Percentiles rank a stretch among this genome's conserved stretches.
Evolutionary conservation across 1,140 invertebrate species (phyloP).

Genomic region (Melitaea cinxia): DNA sequence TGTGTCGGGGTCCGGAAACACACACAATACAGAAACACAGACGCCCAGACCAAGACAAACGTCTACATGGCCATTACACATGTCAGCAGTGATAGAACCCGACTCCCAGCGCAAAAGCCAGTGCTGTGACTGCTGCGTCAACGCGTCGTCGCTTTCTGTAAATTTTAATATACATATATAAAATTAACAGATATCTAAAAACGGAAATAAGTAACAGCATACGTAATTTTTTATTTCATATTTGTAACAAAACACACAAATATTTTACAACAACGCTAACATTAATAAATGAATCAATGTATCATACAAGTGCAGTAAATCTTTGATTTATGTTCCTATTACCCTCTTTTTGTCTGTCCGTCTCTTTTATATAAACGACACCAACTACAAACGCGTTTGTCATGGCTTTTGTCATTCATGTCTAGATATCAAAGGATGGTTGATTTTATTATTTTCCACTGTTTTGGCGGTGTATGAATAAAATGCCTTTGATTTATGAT

Average conservation of each 20-base stretch:
- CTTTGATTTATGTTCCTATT: constrained; percentile 11
- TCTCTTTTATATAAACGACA: constrained; percentile 19
- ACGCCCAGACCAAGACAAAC: too few species aligned
- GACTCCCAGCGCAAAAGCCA: too few species aligned
- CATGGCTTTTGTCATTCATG: constrained; percentile 18
- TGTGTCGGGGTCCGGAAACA: too few species aligned
- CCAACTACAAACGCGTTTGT: constrained; percentile 21
- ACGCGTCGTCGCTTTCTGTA: too few species aligned
- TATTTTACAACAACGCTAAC: not conserved
- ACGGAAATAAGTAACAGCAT: too few species aligned
- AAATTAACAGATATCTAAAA: too few species aligned
- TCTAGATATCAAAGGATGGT: constrained; percentile 32
- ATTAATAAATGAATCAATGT: constrained; percentile 5
- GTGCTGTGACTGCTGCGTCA: too few species aligned
- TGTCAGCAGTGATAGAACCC: too few species aligned
- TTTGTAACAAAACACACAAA: not conserved
- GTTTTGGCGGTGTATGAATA: constrained; percentile 12
- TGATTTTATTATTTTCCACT: constrained; percentile 41
- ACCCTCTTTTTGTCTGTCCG: constrained; percentile 22
- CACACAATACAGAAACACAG: too few species aligned
- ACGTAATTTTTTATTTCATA: too few species aligned
- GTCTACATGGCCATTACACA: too few species aligned
- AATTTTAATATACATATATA: too few species aligned
- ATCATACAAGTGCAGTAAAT: constrained; percentile 3
- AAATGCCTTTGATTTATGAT: constrained; percentile 29